A percentile compares a stretch with the other conserved stretches of the same genome.
Conservation (phyloP, 2,888 invertebrate species). For the Oscheius sp. region DNA sequence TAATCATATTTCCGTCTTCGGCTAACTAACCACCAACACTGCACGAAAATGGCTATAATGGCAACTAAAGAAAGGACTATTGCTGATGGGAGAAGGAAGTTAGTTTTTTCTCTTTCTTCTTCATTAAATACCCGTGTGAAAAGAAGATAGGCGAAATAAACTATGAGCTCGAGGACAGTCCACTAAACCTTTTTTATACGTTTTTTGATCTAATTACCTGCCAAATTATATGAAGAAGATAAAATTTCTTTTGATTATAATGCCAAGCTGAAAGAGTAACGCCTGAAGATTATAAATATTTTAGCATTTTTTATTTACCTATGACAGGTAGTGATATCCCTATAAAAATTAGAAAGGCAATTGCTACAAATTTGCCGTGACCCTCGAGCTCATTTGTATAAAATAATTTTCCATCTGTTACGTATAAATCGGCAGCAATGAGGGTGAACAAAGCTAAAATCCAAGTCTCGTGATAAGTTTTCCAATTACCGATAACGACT, state of each 20-base stretch:
- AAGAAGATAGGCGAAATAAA: slow-evolving; percentile 31
- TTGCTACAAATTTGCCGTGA: slow-evolving; percentile 34
- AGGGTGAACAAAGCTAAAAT: slow-evolving; percentile 38
- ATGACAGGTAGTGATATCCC: slow-evolving; percentile 33
- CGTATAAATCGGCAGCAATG: slow-evolving; percentile 44
- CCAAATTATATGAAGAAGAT: slow-evolving; percentile 44
- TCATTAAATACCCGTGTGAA: slow-evolving; percentile 21
- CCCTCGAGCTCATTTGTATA: slow-evolving; percentile 47
- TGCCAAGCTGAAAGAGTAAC: slow-evolving; percentile 39
- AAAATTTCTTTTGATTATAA: slow-evolving; percentile 29
- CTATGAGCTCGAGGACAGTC: slow-evolving; percentile 40
- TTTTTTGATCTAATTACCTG: slow-evolving; percentile 28
- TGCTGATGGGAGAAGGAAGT: slow-evolving; percentile 39
- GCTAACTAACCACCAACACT: slow-evolving; percentile 45
- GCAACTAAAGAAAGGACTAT: slow-evolving; percentile 26
- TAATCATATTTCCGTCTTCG: not conserved
- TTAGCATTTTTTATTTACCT: slow-evolving; percentile 25
- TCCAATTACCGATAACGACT: slow-evolving; percentile 34
- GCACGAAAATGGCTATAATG: slow-evolving; percentile 32
- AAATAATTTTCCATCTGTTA: slow-evolving; percentile 47
- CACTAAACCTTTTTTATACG: slow-evolving; percentile 32
- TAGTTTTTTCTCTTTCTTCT: not conserved
- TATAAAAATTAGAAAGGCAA: slow-evolving; percentile 28
- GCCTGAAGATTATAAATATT: slow-evolving; percentile 25
- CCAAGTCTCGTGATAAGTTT: not conserved